Conservation (phyloP, 2,888 invertebrate species). For the Drosophila mayaguana region DNA sequence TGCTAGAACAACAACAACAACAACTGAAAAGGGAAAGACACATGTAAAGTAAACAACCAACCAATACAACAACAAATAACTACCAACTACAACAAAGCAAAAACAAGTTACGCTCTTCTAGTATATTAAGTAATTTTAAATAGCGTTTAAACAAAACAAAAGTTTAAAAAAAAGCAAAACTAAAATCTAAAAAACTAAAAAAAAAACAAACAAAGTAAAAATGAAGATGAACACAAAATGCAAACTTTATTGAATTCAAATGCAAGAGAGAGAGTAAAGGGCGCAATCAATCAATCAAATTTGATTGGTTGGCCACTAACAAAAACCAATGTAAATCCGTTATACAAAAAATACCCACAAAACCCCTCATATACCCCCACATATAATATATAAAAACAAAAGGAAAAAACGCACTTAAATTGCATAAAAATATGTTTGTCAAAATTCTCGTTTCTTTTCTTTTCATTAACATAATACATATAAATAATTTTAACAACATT, state of each 20-base stretch:
- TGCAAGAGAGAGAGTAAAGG: slow-evolving; percentile 15
- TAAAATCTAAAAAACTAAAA: slow-evolving; percentile 25
- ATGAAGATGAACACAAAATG: slow-evolving; percentile 22
- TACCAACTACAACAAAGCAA: slow-evolving; percentile 57
- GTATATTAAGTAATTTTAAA: slow-evolving; percentile 79
- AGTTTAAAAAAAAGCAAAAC: slow-evolving; percentile 45
- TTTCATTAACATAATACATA: slow-evolving; percentile 42
- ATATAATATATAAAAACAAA: slow-evolving; percentile 36
- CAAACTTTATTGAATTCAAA: slow-evolving; percentile 65
- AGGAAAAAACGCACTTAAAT: slow-evolving; percentile 7
- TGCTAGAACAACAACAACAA: slow-evolving; percentile 28
- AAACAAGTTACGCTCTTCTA: slow-evolving; percentile 78
- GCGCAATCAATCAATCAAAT: slow-evolving; percentile 22
- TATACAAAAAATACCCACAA: slow-evolving; percentile 32
- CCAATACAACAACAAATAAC: slow-evolving; percentile 30
- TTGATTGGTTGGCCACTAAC: slow-evolving; percentile 28
- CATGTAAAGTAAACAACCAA: slow-evolving; percentile 19
- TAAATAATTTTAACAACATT: slow-evolving; percentile 46
- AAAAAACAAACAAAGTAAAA: slow-evolving; percentile 31
- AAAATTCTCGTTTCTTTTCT: slow-evolving; percentile 42
- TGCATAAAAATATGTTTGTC: slow-evolving; percentile 33
- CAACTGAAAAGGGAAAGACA: slow-evolving; percentile 11
- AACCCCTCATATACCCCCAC: slow-evolving; percentile 7
- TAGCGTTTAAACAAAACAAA: slow-evolving; percentile 67
- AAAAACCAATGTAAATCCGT: slow-evolving; percentile 52